A percentile compares a stretch with the other conserved stretches of the same genome.
These are phyloP conservation scores for Pseudolycoriella hygida DNA, from an alignment of 2,888 invertebrate species.

Conservation along the genomic window DNA sequence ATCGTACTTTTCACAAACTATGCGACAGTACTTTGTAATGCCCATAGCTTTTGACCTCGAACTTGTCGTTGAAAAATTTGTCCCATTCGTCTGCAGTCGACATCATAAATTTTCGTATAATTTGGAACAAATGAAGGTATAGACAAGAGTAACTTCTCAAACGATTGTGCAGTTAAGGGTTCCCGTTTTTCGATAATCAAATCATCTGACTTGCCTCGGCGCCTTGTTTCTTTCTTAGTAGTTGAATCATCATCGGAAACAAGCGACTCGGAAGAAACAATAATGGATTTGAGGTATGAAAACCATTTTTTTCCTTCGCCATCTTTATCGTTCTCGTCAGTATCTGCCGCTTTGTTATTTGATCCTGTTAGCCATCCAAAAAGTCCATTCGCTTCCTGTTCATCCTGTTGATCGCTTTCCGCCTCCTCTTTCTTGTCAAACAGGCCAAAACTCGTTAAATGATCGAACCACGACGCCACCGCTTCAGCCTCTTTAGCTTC, in stretches of 20 bases:
- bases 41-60: constrained; percentile 50
- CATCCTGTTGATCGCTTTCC: not conserved
- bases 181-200: constrained; percentile 4
- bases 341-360: not conserved
- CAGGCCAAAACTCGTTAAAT: not conserved
- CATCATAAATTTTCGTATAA: constrained; percentile 42
- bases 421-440: not conserved
- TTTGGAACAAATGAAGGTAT: constrained; percentile 51
- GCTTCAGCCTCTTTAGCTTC: constrained; percentile 20
- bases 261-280: constrained; percentile 16
- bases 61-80: constrained; percentile 49
- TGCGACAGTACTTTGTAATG: constrained; percentile 54
- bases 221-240: constrained; percentile 1
- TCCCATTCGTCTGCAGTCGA: constrained; percentile 49
- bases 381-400: not conserved
- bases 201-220: not conserved
- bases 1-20: no score
- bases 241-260: not conserved
- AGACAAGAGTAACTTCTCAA: constrained; percentile 43
- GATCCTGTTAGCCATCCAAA: not conserved
- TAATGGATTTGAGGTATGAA: constrained; percentile 25
- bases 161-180: constrained; percentile 22
- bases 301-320: constrained; percentile 14
- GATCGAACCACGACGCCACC: not conserved
- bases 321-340: not conserved